These are phyloP conservation scores for Melanotus villosus DNA, from an alignment of 2,888 invertebrate species.

Conservation along the genomic window DNA sequence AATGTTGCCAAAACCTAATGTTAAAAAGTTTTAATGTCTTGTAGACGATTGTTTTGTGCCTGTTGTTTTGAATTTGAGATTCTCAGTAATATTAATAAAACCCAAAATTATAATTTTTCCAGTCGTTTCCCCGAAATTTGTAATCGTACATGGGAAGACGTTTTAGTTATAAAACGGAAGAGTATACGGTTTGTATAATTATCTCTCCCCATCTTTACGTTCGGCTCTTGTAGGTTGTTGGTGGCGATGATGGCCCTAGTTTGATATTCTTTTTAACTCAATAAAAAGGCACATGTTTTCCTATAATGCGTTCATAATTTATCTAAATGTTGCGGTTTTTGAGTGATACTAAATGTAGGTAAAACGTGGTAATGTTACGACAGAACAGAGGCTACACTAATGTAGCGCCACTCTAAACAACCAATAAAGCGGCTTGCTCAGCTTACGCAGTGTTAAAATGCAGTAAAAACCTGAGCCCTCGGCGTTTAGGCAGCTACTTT, in stretches of 20 bases:
- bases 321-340: slow-evolving; percentile 44
- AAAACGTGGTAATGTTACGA: slow-evolving; percentile 44
- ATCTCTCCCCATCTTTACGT: slow-evolving; percentile 9
- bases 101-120: too few relatives aligned
- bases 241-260: background rate
- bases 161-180: background rate
- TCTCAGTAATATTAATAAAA: too few relatives aligned
- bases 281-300: slow-evolving; percentile 38
- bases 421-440: slow-evolving; percentile 64
- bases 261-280: slow-evolving; percentile 36
- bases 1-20: too few relatives aligned
- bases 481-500: slow-evolving; percentile 59
- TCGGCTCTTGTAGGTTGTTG: background rate
- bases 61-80: too few relatives aligned
- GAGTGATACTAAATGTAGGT: slow-evolving; percentile 47
- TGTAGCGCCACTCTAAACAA: slow-evolving; percentile 63
- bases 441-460: slow-evolving; percentile 67
- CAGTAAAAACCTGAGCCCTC: slow-evolving; percentile 66
- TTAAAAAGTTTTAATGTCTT: too few relatives aligned
- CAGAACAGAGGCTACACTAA: slow-evolving; percentile 52
- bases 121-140: too few relatives aligned
- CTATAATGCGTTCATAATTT: slow-evolving; percentile 42
- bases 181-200: slow-evolving; percentile 6
- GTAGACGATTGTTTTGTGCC: too few relatives aligned
- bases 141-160: background rate